Percentiles rank a stretch among this genome's conserved stretches.
Conservation (phyloP, 1,140 invertebrate genomes). For the Teleogryllus occipitalis region DNA sequence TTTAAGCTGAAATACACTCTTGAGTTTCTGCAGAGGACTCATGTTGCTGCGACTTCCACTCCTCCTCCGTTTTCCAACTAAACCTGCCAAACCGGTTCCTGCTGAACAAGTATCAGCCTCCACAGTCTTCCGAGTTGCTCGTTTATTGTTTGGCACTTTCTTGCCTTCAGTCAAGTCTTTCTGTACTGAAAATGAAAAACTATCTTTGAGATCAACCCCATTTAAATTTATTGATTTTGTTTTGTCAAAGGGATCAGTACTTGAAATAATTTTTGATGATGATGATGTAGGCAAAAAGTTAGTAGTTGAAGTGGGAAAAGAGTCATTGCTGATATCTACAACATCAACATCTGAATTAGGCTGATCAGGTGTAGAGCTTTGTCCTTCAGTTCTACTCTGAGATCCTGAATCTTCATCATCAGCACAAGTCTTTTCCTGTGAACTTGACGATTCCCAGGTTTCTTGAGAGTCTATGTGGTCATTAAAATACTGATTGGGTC, state of each 20-base stretch:
- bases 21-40: background rate
- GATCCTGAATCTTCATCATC: slow-evolving; percentile 19
- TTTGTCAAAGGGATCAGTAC: background rate
- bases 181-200: too few relatives aligned
- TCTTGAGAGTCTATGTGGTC: slow-evolving; percentile 18
- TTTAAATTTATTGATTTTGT: background rate
- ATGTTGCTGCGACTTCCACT: background rate
- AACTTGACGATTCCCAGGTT: slow-evolving; percentile 20
- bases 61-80: background rate
- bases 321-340: slow-evolving; percentile 9
- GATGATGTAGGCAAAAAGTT: background rate
- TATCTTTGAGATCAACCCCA: background rate
- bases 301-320: slow-evolving; percentile 8
- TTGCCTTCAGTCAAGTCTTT: background rate
- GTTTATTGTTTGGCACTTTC: slow-evolving; percentile 10
- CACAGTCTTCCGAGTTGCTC: background rate
- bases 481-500: slow-evolving; percentile 19
- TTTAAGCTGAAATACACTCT: background rate
- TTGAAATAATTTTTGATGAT: background rate
- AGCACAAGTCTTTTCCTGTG: slow-evolving; percentile 17
- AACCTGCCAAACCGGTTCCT: background rate
- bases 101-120: background rate
- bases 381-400: background rate
- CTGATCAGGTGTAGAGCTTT: background rate
- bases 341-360: slow-evolving; percentile 12